Conservation (phyloP, 2,113 vertebrate species). For the Oceanites oceanicus region DNA sequence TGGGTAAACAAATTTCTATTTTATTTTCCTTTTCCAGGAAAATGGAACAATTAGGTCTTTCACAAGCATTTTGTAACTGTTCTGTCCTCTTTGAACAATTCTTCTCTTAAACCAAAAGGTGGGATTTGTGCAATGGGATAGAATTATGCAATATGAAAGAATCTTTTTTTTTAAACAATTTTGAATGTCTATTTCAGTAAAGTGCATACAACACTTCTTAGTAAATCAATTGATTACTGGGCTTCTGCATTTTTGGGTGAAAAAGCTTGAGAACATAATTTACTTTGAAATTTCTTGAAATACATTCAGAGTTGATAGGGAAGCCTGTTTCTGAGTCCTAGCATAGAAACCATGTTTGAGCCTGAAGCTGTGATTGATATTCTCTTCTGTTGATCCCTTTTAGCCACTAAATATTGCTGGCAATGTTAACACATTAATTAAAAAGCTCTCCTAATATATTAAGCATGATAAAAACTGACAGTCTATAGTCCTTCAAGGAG, state of each 20-base stretch:
- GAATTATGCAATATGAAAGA: background rate
- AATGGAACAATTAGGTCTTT: background rate
- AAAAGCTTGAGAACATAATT: background rate
- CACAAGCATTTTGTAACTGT: background rate
- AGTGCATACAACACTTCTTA: background rate
- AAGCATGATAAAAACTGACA: background rate
- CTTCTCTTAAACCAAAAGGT: background rate
- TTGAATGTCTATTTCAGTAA: background rate
- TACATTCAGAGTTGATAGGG: background rate
- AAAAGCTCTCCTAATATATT: background rate
- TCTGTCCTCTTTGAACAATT: background rate
- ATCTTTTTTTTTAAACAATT: background rate
- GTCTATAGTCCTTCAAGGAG: background rate
- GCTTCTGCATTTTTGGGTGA: background rate
- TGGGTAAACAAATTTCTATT: background rate
- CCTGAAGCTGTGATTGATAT: background rate
- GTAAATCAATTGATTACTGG: background rate
- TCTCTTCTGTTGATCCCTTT: background rate
- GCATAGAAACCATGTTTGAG: background rate
- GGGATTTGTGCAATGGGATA: background rate
- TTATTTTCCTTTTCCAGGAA: background rate
- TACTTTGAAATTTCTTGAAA: background rate
- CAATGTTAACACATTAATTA: background rate
- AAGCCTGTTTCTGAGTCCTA: background rate
- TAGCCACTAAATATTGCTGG: background rate